Conservation (phyloP, 1,140 invertebrate genomes). For the Cyrtorhinus lividipennis region DNA sequence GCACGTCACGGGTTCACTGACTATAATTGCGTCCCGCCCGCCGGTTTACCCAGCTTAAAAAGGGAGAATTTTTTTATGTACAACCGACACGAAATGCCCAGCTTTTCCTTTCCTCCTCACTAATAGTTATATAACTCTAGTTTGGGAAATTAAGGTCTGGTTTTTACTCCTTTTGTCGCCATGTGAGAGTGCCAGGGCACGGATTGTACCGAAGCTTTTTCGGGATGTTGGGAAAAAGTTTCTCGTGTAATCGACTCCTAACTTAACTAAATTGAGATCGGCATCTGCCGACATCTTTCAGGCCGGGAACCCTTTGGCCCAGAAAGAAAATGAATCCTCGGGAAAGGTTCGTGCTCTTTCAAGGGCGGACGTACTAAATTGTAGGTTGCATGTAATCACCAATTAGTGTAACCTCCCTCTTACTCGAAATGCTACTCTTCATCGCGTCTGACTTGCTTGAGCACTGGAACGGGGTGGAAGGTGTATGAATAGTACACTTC, state of each 20-base stretch:
- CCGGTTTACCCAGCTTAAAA: not conserved
- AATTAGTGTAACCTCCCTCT: too few relatives aligned
- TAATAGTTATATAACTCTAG: not conserved
- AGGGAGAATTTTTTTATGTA: not conserved
- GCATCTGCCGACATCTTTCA: not conserved
- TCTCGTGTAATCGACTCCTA: not conserved
- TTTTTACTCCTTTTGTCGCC: not conserved
- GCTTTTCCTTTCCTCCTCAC: not conserved
- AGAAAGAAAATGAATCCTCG: too few relatives aligned
- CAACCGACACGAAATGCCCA: not conserved
- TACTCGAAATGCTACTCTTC: too few relatives aligned
- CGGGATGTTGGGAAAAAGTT: not conserved
- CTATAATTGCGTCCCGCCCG: not conserved
- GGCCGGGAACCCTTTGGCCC: too few relatives aligned
- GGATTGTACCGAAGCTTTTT: not conserved
- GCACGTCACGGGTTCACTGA: too few relatives aligned
- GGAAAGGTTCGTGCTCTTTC: too few relatives aligned
- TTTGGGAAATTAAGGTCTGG: not conserved
- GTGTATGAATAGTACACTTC: too few relatives aligned
- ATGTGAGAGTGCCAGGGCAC: not conserved
- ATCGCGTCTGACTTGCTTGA: too few relatives aligned
- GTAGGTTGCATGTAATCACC: too few relatives aligned
- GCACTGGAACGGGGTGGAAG: too few relatives aligned
- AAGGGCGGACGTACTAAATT: too few relatives aligned
- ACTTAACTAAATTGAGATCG: not conserved